phyloP scores from a whole-genome alignment of 2,113 vertebrate genomes.

The Nothocercus julius region DNA sequence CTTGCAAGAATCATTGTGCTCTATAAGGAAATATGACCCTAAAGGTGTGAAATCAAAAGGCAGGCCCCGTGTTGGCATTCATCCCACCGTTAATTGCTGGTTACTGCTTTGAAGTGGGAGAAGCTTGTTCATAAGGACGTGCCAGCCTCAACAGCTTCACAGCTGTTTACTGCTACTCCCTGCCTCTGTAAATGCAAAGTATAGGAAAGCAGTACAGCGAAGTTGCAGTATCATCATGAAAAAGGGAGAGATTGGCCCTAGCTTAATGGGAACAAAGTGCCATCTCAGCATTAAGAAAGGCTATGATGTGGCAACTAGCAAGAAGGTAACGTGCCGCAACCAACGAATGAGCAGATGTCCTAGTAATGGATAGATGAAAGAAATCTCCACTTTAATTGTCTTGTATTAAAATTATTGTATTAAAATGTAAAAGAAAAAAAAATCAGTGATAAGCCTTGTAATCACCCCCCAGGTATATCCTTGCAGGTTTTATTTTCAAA shows the following conservation, averaged over 20 bases:
- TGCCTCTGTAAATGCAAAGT: neutral
- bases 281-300: neutral
- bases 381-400: neutral
- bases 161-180: neutral
- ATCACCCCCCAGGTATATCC: neutral
- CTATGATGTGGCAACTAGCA: neutral
- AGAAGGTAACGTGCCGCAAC: neutral
- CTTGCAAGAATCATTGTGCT: neutral
- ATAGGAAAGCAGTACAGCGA: neutral
- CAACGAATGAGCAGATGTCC: neutral
- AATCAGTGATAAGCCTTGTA: neutral
- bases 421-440: neutral
- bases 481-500: neutral
- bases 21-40: neutral
- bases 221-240: neutral
- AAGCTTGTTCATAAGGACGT: rapidly evolving
- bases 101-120: neutral
- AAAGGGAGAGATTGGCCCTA: neutral
- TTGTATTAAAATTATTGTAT: neutral
- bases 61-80: neutral
- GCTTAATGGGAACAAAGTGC: neutral
- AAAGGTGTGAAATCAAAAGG: neutral
- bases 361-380: neutral
- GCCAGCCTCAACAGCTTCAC: rapidly evolving
- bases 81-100: neutral